Base-by-base conservation (phyloP, 2,888 invertebrate genomes). In the Xestobium rufovillosum region DNA sequence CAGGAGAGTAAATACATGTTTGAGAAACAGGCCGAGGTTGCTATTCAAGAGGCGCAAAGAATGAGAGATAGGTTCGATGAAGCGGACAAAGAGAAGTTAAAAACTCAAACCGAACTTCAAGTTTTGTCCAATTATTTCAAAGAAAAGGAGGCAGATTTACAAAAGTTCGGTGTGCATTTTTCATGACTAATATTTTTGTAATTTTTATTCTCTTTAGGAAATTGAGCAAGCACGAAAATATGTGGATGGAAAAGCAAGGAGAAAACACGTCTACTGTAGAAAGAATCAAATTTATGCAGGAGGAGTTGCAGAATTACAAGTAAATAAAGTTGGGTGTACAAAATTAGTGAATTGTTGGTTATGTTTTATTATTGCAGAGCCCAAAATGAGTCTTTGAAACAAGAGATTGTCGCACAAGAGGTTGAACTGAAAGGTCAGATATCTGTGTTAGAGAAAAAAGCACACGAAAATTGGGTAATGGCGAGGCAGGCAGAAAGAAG, bases 51-150 rank as follows among this genome's bases (percentile, higher is more conserved):
- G 54, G 63, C 76, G 13, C 61, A 66, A 27, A 64, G 63, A 31
- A 60, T 80, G 10, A 71, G 71, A 42, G 69, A 70, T 41, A 75
- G 75, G 48, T 76, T 73, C 50, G 73, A 74, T 52, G 65, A 74
- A 47, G 78, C 80, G 1, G 81, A 83, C 53, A 76, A 76, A 45
- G 80, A 80, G 38, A 80, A 78, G 52, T 72, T 77, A 1, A 90
- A 91, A 59, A 83, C 88, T 0, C 73, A 80, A 50, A 90, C 88
- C 1, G 78, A 86, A 51, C 71, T 92, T 2, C 86, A 87, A 57
- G 90, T 92, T 1, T 69, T 94, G 26, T 83, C 86, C 0, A 83
- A 81, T 56, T 92, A 91, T 63, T 92, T 92, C 68, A 87, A 90
- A 56, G 89, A 92, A 47, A 83, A 87, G 52, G 92, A 92, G 64